Evolutionary conservation across 2,797 vertebrate species (phyloP).

Genomic region (Gallinago solitaria): DNA sequence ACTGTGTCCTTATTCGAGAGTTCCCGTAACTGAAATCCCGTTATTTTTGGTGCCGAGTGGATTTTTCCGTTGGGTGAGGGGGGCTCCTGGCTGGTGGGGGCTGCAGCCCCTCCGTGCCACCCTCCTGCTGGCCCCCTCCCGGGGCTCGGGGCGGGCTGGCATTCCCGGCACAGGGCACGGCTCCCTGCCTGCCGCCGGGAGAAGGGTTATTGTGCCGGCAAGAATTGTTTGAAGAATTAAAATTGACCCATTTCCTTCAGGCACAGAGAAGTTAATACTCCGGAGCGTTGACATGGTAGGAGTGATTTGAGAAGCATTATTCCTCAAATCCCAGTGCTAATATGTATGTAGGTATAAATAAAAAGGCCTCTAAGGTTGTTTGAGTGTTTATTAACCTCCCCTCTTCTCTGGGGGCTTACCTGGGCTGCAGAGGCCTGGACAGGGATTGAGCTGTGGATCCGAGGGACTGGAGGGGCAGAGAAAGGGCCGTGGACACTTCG

Average conservation of each 20-base stretch:
- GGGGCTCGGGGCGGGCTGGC: background rate
- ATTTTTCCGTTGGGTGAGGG: background rate
- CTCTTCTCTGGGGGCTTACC: background rate
- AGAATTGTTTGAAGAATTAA: slow-evolving; percentile 65
- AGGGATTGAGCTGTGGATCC: background rate
- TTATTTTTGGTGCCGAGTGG: background rate
- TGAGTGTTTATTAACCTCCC: slow-evolving; percentile 48
- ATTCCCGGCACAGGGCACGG: background rate
- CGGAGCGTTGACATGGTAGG: background rate
- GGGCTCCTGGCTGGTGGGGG: background rate
- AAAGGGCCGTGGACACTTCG: background rate
- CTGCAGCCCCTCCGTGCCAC: background rate
- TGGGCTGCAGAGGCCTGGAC: background rate
- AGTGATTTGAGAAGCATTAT: slow-evolving; percentile 27
- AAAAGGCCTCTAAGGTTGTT: slow-evolving; percentile 47
- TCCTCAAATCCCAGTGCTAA: slow-evolving; percentile 30
- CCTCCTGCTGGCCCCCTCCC: slow-evolving; percentile 14
- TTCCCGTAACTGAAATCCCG: background rate
- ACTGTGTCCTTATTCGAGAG: accelerated
- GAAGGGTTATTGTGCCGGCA: slow-evolving; percentile 41
- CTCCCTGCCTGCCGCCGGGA: background rate
- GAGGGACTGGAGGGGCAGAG: background rate
- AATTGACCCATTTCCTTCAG: slow-evolving; percentile 68
- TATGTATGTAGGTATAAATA: slow-evolving; percentile 33
- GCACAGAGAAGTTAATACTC: slow-evolving; percentile 25